phyloP scores from a whole-genome alignment of 2,888 invertebrate species.

The Toxonevra muliebris region DNA sequence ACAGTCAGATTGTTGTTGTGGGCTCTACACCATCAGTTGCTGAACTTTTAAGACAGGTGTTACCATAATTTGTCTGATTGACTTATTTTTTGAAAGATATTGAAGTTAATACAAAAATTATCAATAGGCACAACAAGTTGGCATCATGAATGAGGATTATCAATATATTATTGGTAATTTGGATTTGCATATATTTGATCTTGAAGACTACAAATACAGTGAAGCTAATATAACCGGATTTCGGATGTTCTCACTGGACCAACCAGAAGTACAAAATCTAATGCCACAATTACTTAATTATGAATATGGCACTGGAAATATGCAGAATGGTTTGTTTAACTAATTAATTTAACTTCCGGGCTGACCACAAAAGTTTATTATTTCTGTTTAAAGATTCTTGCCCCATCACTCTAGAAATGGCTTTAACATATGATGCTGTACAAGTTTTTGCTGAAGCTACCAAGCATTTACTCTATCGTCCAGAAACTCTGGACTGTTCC shows the following conservation, averaged over 20 bases:
- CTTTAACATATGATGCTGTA: constrained; percentile 86
- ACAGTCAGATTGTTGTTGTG: constrained; percentile 76
- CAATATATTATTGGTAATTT: constrained; percentile 81
- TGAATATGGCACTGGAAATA: constrained; percentile 34
- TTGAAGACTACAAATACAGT: constrained; percentile 80
- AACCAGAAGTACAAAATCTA: constrained; percentile 65
- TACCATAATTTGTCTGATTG: neutral
- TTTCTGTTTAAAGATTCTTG: constrained; percentile 46
- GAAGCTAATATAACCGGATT: constrained; percentile 85
- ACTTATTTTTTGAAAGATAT: neutral
- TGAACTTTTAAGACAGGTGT: constrained; percentile 67
- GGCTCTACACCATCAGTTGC: constrained; percentile 71
- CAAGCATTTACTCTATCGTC: constrained; percentile 69
- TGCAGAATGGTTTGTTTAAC: constrained; percentile 39
- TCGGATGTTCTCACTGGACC: constrained; percentile 72
- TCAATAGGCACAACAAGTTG: constrained; percentile 86
- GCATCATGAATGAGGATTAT: constrained; percentile 95
- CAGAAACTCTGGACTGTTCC: constrained; percentile 69
- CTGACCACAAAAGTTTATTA: too few species aligned
- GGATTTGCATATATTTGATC: constrained; percentile 73
- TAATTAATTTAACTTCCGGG: neutral
- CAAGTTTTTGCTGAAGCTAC: constrained; percentile 81
- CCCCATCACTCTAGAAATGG: constrained; percentile 71
- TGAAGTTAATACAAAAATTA: constrained; percentile 3
- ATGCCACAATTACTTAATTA: constrained; percentile 23